Evolutionary conservation across 92 coral and sea anemone genomes (phyloP).

Genomic region (Parazoanthus swiftii): DNA sequence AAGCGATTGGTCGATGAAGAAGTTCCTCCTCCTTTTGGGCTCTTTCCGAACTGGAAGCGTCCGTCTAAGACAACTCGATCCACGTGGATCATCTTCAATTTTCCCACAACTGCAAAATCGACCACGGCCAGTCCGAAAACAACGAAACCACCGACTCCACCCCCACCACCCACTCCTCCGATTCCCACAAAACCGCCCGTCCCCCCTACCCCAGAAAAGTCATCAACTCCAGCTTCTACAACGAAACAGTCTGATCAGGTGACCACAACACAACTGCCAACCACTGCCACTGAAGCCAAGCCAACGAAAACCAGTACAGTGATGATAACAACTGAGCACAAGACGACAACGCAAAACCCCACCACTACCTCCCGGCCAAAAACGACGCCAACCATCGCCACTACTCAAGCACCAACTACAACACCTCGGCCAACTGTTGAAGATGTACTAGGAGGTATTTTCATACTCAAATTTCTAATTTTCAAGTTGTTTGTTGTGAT

Average conservation of each 20-base stretch:
- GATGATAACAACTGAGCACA: background rate
- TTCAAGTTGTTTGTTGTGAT: background rate
- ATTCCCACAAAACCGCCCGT: background rate
- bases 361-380: background rate
- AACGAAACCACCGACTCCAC: background rate
- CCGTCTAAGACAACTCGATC: background rate
- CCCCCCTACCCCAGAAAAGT: background rate
- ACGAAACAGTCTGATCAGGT: background rate
- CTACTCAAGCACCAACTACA: background rate
- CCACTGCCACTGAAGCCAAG: conserved; percentile 4
- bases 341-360: background rate
- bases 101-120: background rate
- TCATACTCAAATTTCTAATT: background rate
- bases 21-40: background rate
- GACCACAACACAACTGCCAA: background rate
- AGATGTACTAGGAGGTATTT: background rate
- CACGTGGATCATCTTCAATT: background rate
- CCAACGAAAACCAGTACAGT: background rate
- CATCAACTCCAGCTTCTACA: background rate
- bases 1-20: background rate
- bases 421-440: background rate
- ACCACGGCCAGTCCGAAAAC: background rate
- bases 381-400: background rate
- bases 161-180: conserved; percentile 12
- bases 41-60: conserved; percentile 1